phyloP scores from a whole-genome alignment of 2,797 vertebrate genomes.

The Microctenopoma steveboyesi region DNA sequence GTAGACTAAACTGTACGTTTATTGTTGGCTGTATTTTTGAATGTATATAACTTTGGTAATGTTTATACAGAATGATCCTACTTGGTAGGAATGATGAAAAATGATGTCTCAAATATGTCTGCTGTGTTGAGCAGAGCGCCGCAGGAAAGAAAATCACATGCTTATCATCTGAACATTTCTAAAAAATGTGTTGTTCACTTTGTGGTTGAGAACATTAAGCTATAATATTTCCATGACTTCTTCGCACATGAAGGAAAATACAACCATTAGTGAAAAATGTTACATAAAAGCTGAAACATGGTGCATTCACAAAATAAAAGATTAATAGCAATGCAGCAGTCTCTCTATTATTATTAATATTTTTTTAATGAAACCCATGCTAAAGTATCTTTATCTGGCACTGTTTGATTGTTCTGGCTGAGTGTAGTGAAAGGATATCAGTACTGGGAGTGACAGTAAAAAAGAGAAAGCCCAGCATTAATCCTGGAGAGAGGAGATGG shows the following conservation, averaged over 20 bases:
- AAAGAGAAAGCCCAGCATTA: constrained; percentile 54
- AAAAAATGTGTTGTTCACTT: constrained; percentile 24
- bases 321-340: constrained; percentile 7
- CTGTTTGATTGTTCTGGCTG: constrained; percentile 65
- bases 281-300: constrained; percentile 15
- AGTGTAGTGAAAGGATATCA: constrained; percentile 64
- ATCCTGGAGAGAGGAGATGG: constrained; percentile 60
- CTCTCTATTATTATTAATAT: neutral
- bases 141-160: constrained; percentile 48
- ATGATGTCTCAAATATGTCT: neutral
- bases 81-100: constrained; percentile 31
- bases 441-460: constrained; percentile 64
- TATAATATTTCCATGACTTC: constrained; percentile 12
- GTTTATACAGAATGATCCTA: neutral
- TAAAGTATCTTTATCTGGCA: constrained; percentile 46
- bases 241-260: constrained; percentile 15
- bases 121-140: constrained; percentile 37
- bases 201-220: constrained; percentile 34
- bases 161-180: constrained; percentile 56
- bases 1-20: constrained; percentile 18
- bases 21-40: constrained; percentile 18
- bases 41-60: constrained; percentile 1
- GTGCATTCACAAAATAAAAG: constrained; percentile 14
- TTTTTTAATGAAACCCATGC: constrained; percentile 40
- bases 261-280: constrained; percentile 23